These are phyloP conservation scores for Forbesichthys papilliferus DNA, from an alignment of 2,113 vertebrate genomes.

Conservation along the genomic window DNA sequence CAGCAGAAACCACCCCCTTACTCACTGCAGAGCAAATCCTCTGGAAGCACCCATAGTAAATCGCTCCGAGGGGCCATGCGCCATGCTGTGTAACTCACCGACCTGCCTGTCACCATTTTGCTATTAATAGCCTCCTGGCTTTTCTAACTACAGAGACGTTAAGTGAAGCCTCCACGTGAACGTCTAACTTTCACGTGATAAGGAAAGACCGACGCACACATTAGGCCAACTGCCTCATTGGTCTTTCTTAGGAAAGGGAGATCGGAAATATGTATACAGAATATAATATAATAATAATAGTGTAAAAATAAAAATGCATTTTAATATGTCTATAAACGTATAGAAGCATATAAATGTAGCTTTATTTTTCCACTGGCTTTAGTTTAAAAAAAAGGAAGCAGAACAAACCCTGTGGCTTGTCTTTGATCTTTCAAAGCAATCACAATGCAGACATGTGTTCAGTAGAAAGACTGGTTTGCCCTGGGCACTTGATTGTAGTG, in stretches of 20 bases:
- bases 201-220: conserved; percentile 7
- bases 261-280: no score
- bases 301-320: no score
- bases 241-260: neutral
- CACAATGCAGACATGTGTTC: conserved; percentile 45
- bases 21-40: conserved; percentile 40
- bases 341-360: no score
- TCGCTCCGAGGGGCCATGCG: conserved; percentile 26
- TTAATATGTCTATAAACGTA: no score
- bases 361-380: conserved; percentile 9
- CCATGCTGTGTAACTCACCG: conserved; percentile 51
- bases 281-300: no score
- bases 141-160: conserved; percentile 54
- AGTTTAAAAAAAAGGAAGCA: neutral
- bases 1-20: conserved; percentile 22
- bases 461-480: conserved; percentile 52
- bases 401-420: conserved; percentile 16
- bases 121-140: conserved; percentile 65
- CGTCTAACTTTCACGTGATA: conserved; percentile 24
- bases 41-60: conserved; percentile 43
- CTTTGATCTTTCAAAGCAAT: conserved; percentile 47
- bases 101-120: conserved; percentile 48
- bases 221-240: conserved; percentile 15
- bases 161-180: conserved; percentile 25
- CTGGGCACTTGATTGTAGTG: conserved; percentile 50